phyloP scores from a whole-genome alignment of 2,113 vertebrate species.

The Puffinus mauretanicus region DNA sequence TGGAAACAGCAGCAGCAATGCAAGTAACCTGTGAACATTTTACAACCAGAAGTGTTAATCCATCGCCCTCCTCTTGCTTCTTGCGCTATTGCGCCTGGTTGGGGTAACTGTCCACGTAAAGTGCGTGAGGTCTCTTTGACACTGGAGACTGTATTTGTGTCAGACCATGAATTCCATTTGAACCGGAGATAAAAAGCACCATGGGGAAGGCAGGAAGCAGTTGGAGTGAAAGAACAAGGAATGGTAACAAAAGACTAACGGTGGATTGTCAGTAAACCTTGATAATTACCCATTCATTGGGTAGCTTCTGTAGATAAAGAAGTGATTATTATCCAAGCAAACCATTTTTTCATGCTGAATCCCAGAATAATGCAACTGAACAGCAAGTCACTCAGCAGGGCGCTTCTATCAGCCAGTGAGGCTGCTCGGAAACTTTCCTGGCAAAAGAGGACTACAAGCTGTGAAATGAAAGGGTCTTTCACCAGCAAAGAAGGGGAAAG shows the following conservation, averaged over 20 bases:
- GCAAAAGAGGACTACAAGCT: neutral
- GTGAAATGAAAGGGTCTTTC: slow-evolving; percentile 36
- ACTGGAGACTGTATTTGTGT: neutral
- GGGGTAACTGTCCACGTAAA: neutral
- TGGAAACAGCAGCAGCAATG: neutral
- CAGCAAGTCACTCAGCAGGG: slow-evolving; percentile 44
- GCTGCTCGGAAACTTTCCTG: neutral
- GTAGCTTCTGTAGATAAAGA: slow-evolving; percentile 27
- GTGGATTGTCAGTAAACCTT: slow-evolving; percentile 36
- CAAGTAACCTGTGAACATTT: neutral
- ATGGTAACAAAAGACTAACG: neutral
- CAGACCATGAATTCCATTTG: neutral
- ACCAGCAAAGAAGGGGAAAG: neutral
- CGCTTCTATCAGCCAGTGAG: neutral
- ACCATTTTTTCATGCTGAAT: slow-evolving; percentile 23
- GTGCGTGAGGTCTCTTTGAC: neutral
- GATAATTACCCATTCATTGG: slow-evolving; percentile 35
- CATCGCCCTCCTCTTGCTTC: neutral
- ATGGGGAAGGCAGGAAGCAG: slow-evolving; percentile 30
- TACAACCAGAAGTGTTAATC: neutral
- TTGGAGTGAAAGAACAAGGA: slow-evolving; percentile 2
- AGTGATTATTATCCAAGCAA: slow-evolving; percentile 31
- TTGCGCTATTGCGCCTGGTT: neutral
- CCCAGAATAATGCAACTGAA: slow-evolving; percentile 7
- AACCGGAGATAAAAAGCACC: neutral